Evolutionary conservation across 1,140 invertebrate genomes (phyloP).

Genomic region (Scylla paramamosain): DNA sequence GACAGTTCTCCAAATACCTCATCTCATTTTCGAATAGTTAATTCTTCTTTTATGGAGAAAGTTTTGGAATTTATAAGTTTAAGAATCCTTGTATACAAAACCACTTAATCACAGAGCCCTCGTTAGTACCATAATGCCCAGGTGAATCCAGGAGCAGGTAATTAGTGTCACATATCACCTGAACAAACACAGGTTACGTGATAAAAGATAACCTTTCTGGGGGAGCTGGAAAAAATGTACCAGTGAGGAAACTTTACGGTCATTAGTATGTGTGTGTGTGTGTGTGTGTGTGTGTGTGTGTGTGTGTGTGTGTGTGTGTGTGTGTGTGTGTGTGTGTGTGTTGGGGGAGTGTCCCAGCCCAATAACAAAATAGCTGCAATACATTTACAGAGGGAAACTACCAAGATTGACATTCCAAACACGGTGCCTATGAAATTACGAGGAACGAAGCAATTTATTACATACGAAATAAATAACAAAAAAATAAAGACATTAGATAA

Average conservation of each 20-base stretch:
- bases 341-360: background rate
- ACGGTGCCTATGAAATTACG: too few relatives aligned
- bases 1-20: too few relatives aligned
- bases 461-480: too few relatives aligned
- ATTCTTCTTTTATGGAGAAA: too few relatives aligned
- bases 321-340: conserved; percentile 20
- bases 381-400: too few relatives aligned
- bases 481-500: too few relatives aligned
- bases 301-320: conserved; percentile 12
- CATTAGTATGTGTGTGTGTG: background rate
- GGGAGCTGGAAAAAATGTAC: too few relatives aligned
- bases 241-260: too few relatives aligned
- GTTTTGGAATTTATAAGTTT: background rate
- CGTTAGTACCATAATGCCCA: background rate
- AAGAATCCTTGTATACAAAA: background rate
- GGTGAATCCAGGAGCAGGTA: background rate
- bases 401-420: too few relatives aligned
- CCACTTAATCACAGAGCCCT: background rate
- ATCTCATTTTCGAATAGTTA: too few relatives aligned
- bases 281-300: conserved; percentile 1
- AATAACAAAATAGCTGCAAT: too few relatives aligned
- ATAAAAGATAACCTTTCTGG: background rate
- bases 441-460: too few relatives aligned
- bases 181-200: background rate
- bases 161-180: background rate